phyloP scores from a whole-genome alignment of 2,888 invertebrate genomes.

The Pristionchus japonicus region DNA sequence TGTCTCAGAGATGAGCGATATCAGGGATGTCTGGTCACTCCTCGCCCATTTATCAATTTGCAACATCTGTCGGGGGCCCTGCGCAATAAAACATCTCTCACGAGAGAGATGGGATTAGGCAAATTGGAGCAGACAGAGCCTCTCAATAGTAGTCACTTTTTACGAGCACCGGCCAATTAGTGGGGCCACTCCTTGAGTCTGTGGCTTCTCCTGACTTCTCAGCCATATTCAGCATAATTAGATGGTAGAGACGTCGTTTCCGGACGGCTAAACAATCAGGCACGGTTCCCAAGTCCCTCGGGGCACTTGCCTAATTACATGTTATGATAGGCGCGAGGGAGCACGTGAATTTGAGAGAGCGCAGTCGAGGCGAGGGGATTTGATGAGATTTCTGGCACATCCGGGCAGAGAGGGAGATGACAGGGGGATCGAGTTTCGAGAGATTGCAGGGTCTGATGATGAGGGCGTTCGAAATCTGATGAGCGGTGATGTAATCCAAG shows the following conservation, averaged over 20 bases:
- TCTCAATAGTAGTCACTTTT: background rate
- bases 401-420: background rate
- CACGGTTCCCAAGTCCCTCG: background rate
- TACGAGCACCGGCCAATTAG: constrained; percentile 26
- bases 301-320: constrained; percentile 44
- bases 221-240: constrained; percentile 9
- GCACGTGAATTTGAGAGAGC: background rate
- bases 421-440: constrained; percentile 24
- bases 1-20: background rate
- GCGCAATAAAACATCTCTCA: constrained; percentile 27
- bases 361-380: background rate
- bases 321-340: constrained; percentile 39
- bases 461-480: constrained; percentile 17
- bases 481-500: constrained; percentile 10
- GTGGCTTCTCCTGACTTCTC: background rate
- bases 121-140: constrained; percentile 18
- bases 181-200: background rate
- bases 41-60: constrained; percentile 23
- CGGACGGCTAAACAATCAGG: constrained; percentile 36
- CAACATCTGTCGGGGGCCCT: background rate
- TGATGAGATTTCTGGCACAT: constrained; percentile 25
- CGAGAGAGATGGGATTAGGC: constrained; percentile 5
- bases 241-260: background rate
- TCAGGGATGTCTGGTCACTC: background rate
- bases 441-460: background rate